These are phyloP conservation scores for Doryteuthis pealeii DNA, from an alignment of 1,140 invertebrate genomes.

Conservation along the genomic window DNA sequence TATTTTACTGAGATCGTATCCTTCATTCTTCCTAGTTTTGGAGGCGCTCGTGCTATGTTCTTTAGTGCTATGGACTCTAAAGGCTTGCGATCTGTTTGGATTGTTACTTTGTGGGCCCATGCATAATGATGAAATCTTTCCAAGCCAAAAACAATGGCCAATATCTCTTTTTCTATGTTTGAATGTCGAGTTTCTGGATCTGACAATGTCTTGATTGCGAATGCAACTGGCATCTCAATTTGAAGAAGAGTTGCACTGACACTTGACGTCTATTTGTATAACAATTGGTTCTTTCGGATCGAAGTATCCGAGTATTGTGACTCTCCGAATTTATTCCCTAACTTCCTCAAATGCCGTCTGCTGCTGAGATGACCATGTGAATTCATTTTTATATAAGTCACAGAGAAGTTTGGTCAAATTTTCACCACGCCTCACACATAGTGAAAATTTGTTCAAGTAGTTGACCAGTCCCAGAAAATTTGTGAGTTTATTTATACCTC, in stretches of 20 bases:
- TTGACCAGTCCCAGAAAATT: constrained; percentile 34
- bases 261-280: constrained; percentile 36
- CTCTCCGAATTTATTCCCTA: constrained; percentile 28
- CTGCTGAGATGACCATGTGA: constrained; percentile 22
- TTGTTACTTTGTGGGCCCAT: constrained; percentile 46
- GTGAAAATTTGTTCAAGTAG: constrained; percentile 30
- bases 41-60: constrained; percentile 7
- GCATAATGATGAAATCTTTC: constrained; percentile 58
- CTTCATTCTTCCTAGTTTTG: constrained; percentile 34
- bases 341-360: constrained; percentile 24
- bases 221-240: constrained; percentile 54
- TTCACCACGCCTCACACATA: constrained; percentile 31
- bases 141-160: constrained; percentile 50
- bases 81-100: constrained; percentile 52
- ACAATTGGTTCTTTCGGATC: constrained; percentile 13
- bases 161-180: constrained; percentile 62
- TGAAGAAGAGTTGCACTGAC: constrained; percentile 58
- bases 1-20: constrained; percentile 36
- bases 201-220: constrained; percentile 51
- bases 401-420: constrained; percentile 28
- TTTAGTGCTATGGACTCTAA: constrained; percentile 42
- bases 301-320: constrained; percentile 23
- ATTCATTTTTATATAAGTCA: constrained; percentile 23
- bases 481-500: constrained; percentile 21
- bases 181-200: constrained; percentile 55